Evolutionary conservation across 2,113 vertebrate genomes (phyloP).

Genomic region (Mus pahari): DNA sequence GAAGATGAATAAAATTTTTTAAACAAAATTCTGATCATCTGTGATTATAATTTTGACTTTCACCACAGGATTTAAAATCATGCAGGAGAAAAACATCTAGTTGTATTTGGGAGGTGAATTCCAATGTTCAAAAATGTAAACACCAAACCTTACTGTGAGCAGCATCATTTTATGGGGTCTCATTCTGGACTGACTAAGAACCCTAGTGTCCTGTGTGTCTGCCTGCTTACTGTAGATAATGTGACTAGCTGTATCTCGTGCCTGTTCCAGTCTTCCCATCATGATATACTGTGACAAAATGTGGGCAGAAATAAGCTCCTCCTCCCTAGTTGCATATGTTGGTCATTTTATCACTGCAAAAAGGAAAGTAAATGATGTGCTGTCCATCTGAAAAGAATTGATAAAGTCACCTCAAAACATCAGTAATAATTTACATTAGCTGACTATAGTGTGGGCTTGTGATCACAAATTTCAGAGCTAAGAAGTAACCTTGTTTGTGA

Average conservation of each 20-base stretch:
- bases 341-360: background rate
- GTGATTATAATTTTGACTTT: background rate
- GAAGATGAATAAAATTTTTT: background rate
- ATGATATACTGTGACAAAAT: background rate
- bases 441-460: background rate
- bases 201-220: background rate
- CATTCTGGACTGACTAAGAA: background rate
- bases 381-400: background rate
- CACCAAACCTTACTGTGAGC: background rate
- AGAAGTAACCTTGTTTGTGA: background rate
- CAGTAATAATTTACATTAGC: background rate
- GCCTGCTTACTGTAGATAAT: background rate
- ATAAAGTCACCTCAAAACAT: background rate
- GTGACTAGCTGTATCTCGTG: fast-evolving
- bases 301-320: background rate
- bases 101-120: too few relatives aligned
- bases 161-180: background rate
- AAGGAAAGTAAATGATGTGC: background rate
- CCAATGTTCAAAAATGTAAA: background rate
- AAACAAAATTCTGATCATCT: background rate
- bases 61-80: background rate
- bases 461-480: background rate
- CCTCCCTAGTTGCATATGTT: background rate
- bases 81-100: too few relatives aligned
- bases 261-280: background rate